Evolutionary conservation across 2,113 vertebrate genomes (phyloP).

Genomic region (Stegostoma tigrinum): DNA sequence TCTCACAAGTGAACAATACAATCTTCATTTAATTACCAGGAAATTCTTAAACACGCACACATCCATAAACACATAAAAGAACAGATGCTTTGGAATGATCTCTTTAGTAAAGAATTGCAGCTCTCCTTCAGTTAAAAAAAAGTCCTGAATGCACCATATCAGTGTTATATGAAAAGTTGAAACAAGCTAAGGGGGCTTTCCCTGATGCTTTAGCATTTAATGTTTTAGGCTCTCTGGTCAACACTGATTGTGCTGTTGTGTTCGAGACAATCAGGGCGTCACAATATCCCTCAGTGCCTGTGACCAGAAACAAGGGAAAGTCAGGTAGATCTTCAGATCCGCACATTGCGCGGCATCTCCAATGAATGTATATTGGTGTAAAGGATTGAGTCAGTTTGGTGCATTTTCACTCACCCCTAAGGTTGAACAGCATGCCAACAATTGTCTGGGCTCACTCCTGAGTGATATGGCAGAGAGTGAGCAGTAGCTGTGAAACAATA

Average conservation of each 20-base stretch:
- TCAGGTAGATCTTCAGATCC: background rate
- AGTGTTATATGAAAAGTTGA: background rate
- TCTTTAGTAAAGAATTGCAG: background rate
- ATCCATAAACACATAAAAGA: background rate
- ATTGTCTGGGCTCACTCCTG: background rate
- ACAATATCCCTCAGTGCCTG: background rate
- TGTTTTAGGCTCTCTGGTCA: background rate
- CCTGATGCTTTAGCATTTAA: background rate
- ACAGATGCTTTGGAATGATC: background rate
- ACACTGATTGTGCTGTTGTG: background rate
- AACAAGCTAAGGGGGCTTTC: background rate
- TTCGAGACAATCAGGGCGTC: background rate
- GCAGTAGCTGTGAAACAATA: background rate
- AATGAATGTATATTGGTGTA: background rate
- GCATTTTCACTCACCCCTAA: background rate
- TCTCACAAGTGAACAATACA: background rate
- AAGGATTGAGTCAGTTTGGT: background rate
- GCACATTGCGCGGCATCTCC: background rate
- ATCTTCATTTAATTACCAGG: background rate
- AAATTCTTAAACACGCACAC: background rate
- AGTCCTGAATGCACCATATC: background rate
- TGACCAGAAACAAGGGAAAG: background rate
- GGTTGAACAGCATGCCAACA: background rate
- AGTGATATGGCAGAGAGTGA: background rate
- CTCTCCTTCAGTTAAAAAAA: background rate